Base-by-base conservation (phyloP, 2,797 vertebrate genomes). In the Manis javanica region DNA sequence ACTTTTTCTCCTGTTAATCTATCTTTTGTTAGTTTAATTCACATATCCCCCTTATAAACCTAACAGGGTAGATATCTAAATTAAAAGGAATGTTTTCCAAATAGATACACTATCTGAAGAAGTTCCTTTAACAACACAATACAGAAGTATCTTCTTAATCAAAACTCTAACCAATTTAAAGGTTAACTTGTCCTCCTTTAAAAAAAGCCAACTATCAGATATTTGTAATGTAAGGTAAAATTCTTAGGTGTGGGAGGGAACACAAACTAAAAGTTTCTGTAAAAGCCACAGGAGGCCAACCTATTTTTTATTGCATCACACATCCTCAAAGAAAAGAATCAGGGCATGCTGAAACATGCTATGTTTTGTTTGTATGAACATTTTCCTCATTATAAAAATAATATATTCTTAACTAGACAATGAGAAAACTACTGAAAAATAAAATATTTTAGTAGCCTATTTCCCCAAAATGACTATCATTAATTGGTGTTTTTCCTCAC, bases 111-210 rank as follows among this genome's bases (percentile, higher is more conserved):
- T 29, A 68, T 59, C 59, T 86, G 61, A 96, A 79, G 46, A 71
- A 90, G 21, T 87, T 66, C 29, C 66, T 90, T 86, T 79, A 86
- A 59, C 29, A 66, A 64, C 19, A 26, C 16, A 34, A 51, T 42
- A 51, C 3, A 75, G 42, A 90, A 91, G 68, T 68, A 39, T 74
- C 15, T 84, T 89, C 74, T 63, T 87, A 57, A 34, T 19, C 42
- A 90, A 39, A 83, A 87, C 53, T 46, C 49, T 72, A 55, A 72
- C 29, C 26, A 77, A n/a, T 90, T 90, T 87, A 78, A 59, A 90
- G 23, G 69, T 74, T 89, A 92, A n/a, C 66, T 90, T 93, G 68
- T 31, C 51, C 11, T 82, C 34, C n/a, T 82, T 68, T 37, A 75
- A 34, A 69, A 87, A 88, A 87, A 14, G 15, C 26, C 37, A 63